phyloP scores from a whole-genome alignment of 2,113 vertebrate species.

The Entelurus aequoreus region DNA sequence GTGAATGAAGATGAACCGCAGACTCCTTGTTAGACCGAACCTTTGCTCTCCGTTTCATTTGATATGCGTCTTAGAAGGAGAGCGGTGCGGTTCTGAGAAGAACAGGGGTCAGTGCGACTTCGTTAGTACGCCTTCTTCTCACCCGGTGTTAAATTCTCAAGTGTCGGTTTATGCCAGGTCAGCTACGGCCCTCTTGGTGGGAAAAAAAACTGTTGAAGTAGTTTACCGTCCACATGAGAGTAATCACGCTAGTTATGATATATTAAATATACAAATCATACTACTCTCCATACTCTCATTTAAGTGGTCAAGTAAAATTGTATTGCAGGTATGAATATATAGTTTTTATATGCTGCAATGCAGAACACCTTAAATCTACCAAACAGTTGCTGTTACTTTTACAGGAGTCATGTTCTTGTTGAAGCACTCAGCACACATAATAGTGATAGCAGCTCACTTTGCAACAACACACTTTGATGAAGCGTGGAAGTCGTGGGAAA shows the following conservation, averaged over 20 bases:
- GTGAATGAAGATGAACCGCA: constrained; percentile 61
- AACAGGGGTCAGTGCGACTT: constrained; percentile 54
- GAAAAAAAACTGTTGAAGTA: constrained; percentile 15
- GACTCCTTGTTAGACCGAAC: constrained; percentile 58
- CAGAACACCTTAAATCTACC: neutral
- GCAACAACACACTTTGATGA: too few species aligned
- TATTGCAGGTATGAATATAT: neutral
- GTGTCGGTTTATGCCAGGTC: constrained; percentile 51
- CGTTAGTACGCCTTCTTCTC: constrained; percentile 56
- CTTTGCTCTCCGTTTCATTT: constrained; percentile 65
- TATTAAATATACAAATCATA: neutral
- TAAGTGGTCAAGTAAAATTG: neutral
- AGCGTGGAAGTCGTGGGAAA: too few species aligned
- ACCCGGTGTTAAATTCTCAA: constrained; percentile 41
- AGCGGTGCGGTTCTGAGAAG: constrained; percentile 36
- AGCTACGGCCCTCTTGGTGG: constrained; percentile 24
- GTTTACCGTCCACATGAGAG: neutral
- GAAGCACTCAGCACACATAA: too few species aligned
- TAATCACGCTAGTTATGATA: neutral
- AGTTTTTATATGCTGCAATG: neutral
- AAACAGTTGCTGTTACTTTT: too few species aligned
- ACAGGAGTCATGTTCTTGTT: too few species aligned
- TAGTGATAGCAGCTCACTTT: too few species aligned
- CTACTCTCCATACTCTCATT: constrained; percentile 1
- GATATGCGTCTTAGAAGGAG: constrained; percentile 41